phyloP scores from a whole-genome alignment of 2,113 vertebrate species.

The Microtus pennsylvanicus region DNA sequence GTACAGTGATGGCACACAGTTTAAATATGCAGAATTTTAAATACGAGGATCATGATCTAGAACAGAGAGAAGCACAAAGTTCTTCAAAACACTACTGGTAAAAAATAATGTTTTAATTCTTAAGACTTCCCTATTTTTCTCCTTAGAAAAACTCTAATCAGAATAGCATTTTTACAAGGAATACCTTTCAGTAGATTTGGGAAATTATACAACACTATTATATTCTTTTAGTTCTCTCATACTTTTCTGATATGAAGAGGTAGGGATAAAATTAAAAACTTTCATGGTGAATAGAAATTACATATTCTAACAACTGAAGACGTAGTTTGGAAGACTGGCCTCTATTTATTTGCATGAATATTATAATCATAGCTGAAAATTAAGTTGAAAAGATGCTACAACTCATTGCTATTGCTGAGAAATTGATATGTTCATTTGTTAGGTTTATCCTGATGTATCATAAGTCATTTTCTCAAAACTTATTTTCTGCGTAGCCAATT shows the following conservation, averaged over 20 bases:
- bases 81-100: background rate
- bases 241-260: background rate
- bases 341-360: slow-evolving; percentile 33
- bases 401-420: background rate
- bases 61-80: background rate
- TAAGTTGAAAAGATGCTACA: background rate
- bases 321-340: background rate
- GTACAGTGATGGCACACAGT: background rate
- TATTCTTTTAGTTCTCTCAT: background rate
- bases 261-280: background rate
- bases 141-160: background rate
- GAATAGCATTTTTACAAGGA: background rate
- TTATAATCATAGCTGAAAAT: background rate
- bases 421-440: slow-evolving; percentile 1
- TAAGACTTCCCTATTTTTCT: background rate
- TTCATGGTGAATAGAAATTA: slow-evolving; percentile 32
- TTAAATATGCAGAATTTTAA: background rate
- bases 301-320: background rate
- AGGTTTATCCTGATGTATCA: background rate
- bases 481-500: background rate
- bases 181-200: background rate
- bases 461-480: slow-evolving; percentile 24
- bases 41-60: background rate
- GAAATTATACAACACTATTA: slow-evolving; percentile 37
- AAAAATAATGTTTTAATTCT: background rate